Conservation (phyloP, 2,797 vertebrate genomes). For the Amblyopsis hoosieri region DNA sequence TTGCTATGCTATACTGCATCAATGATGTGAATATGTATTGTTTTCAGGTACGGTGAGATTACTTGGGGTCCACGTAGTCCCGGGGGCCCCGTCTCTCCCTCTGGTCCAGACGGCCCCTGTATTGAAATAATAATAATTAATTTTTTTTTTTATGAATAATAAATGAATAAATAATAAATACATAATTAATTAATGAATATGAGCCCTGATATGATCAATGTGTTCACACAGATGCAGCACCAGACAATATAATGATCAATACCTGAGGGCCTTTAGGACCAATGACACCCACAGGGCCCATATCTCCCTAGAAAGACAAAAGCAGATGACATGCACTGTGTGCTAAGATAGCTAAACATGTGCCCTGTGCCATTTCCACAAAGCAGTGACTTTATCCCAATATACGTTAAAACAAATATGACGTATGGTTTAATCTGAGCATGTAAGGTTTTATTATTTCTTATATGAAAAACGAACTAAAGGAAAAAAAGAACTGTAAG, state of each 20-base stretch:
- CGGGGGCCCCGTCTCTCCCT: slow-evolving; percentile 79
- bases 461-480: too few relatives aligned
- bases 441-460: too few relatives aligned
- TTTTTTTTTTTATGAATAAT: too few relatives aligned
- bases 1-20: too few relatives aligned
- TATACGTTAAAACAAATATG: too few relatives aligned
- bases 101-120: slow-evolving; percentile 84
- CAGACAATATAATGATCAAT: slow-evolving; percentile 6
- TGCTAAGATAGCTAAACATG: background rate
- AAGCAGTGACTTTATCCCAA: too few relatives aligned
- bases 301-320: slow-evolving; percentile 79
- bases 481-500: too few relatives aligned
- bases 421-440: too few relatives aligned
- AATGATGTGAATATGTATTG: too few relatives aligned
- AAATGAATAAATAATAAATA: too few relatives aligned
- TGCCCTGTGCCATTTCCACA: too few relatives aligned
- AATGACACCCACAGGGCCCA: slow-evolving; percentile 75
- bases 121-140: slow-evolving; percentile 11
- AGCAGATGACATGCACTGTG: background rate
- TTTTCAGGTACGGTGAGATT: slow-evolving; percentile 24
- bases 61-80: slow-evolving; percentile 83
- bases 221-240: background rate
- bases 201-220: slow-evolving; percentile 8
- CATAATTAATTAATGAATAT: slow-evolving; percentile 1
- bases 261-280: slow-evolving; percentile 84